Percentiles rank a stretch among this genome's conserved stretches.
phyloP scores from a whole-genome alignment of 2,888 invertebrate species.

The Scaptomyza flava region DNA sequence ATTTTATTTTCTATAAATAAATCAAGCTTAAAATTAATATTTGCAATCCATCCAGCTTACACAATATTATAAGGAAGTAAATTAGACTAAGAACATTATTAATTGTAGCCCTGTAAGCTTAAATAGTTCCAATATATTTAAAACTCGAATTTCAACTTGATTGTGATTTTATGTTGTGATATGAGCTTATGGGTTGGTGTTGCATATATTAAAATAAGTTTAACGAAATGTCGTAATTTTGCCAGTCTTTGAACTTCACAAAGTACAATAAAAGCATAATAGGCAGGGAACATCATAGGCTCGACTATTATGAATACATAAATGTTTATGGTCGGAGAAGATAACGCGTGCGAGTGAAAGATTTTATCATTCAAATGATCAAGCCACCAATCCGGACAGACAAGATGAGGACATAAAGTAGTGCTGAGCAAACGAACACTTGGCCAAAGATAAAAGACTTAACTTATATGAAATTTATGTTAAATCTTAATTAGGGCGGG shows the following conservation, averaged over 20 bases:
- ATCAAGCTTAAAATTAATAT: background rate
- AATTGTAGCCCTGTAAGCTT: background rate
- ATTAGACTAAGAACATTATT: background rate
- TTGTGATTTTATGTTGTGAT: slow-evolving; percentile 12
- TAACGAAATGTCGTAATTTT: slow-evolving; percentile 22
- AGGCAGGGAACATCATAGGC: slow-evolving; percentile 5
- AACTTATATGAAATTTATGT: slow-evolving; percentile 60
- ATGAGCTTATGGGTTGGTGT: slow-evolving; percentile 1
- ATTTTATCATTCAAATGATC: slow-evolving; percentile 70
- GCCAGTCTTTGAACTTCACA: slow-evolving; percentile 68
- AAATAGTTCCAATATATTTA: background rate
- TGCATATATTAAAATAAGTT: slow-evolving; percentile 5
- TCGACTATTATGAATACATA: slow-evolving; percentile 19
- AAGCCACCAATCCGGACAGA: slow-evolving; percentile 56
- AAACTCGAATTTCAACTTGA: background rate
- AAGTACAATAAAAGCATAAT: slow-evolving; percentile 31
- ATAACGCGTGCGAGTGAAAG: slow-evolving; percentile 24
- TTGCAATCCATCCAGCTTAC: background rate
- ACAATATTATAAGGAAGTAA: background rate
- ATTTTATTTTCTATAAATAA: background rate
- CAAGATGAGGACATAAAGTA: slow-evolving; percentile 41
- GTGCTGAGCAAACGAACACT: slow-evolving; percentile 41
- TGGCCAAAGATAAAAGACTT: slow-evolving; percentile 40
- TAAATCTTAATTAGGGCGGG: slow-evolving; percentile 31
- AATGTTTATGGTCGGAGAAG: slow-evolving; percentile 12